Percentiles rank a stretch among this genome's conserved stretches.
These are phyloP conservation scores for Xiphias gladius DNA, from an alignment of 2,113 vertebrate species.

Conservation along the genomic window DNA sequence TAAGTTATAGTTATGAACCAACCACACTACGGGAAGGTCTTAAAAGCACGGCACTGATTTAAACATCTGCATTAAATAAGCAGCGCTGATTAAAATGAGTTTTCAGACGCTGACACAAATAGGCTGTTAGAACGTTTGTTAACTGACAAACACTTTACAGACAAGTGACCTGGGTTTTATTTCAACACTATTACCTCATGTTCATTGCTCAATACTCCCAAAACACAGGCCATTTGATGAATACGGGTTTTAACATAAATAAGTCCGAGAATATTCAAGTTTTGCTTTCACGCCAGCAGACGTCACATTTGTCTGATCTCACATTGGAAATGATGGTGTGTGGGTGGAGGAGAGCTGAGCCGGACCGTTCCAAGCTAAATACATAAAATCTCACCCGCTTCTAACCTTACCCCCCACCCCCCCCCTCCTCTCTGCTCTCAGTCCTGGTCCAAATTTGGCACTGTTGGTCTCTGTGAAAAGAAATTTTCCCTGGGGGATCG, in stretches of 20 bases:
- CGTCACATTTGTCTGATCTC: slow-evolving; percentile 31
- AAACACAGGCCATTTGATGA: not conserved
- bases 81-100: too few species aligned
- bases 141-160: not conserved
- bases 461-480: slow-evolving; percentile 87
- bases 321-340: slow-evolving; percentile 13
- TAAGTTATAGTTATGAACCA: too few species aligned
- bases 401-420: slow-evolving; percentile 18
- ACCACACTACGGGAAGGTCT: too few species aligned
- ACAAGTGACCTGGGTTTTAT: not conserved
- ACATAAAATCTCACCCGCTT: slow-evolving; percentile 19
- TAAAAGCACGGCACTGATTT: too few species aligned
- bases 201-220: not conserved
- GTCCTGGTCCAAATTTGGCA: slow-evolving; percentile 88
- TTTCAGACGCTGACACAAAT: too few species aligned
- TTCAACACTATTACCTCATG: not conserved
- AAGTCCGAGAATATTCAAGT: not conserved
- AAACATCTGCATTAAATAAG: too few species aligned
- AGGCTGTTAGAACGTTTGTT: too few species aligned
- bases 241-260: not conserved
- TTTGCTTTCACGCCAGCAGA: slow-evolving; percentile 17
- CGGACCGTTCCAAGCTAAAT: slow-evolving; percentile 45
- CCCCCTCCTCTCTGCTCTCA: slow-evolving; percentile 32
- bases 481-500: slow-evolving; percentile 82
- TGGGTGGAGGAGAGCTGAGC: slow-evolving; percentile 10